A percentile compares a stretch with the other conserved stretches of the same genome.
These are phyloP conservation scores for Rhyzopertha dominica DNA, from an alignment of 1,140 invertebrate genomes.

Conservation along the genomic window DNA sequence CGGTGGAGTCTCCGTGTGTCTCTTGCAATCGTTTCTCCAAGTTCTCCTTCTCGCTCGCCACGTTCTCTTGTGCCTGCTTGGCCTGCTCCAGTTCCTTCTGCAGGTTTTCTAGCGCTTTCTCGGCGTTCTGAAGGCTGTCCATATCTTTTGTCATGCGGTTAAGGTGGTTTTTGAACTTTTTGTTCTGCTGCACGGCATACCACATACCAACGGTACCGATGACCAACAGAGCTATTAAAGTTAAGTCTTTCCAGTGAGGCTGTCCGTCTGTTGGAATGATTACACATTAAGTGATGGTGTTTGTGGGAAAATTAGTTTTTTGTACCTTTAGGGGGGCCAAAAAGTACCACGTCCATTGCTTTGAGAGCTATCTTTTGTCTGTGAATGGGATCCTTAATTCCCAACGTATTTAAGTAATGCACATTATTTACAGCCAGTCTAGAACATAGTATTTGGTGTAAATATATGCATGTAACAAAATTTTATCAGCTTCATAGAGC, in stretches of 20 bases:
- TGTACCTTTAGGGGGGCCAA: constrained; percentile 93
- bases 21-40: constrained; percentile 73
- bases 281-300: too few species aligned
- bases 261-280: constrained; percentile 71
- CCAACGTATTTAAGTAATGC: constrained; percentile 79
- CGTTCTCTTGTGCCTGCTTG: constrained; percentile 63
- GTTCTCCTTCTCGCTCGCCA: constrained; percentile 74
- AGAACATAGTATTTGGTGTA: too few species aligned
- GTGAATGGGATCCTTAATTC: constrained; percentile 96
- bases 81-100: constrained; percentile 65
- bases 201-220: constrained; percentile 83
- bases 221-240: constrained; percentile 74
- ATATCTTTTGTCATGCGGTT: constrained; percentile 88
- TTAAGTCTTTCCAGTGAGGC: constrained; percentile 80
- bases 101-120: constrained; percentile 77
- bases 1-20: constrained; percentile 52
- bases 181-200: constrained; percentile 85
- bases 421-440: constrained; percentile 89
- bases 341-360: constrained; percentile 95
- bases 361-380: constrained; percentile 94
- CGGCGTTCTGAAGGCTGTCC: constrained; percentile 86
- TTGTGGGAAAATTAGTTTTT: constrained; percentile 14
- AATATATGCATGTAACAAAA: too few species aligned
- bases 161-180: constrained; percentile 77
- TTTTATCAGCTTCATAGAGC: too few species aligned